A percentile compares a stretch with the other conserved stretches of the same genome.
phyloP scores from a whole-genome alignment of 2,113 vertebrate species.

The Mandrillus leucophaeus region DNA sequence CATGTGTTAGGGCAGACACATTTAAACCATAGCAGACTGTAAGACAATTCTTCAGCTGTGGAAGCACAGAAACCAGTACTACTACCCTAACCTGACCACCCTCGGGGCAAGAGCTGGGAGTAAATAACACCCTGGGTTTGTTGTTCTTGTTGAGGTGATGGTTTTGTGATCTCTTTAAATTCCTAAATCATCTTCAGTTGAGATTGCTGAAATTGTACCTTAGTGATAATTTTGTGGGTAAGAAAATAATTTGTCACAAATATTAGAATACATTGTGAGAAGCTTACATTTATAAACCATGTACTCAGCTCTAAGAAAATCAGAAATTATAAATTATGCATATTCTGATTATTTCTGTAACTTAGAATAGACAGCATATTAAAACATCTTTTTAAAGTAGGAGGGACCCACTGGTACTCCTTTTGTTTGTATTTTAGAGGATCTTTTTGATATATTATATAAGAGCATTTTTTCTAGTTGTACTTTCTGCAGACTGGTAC shows the following conservation, averaged over 20 bases:
- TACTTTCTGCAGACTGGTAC: neutral
- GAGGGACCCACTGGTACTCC: neutral
- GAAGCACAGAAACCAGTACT: neutral
- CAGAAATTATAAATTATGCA: neutral
- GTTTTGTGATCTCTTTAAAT: neutral
- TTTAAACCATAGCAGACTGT: neutral
- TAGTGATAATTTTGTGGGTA: neutral
- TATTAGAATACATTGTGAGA: neutral
- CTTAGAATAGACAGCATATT: neutral
- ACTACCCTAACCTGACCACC: accelerated
- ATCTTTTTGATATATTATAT: neutral
- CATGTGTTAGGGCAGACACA: too few species aligned
- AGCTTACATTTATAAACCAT: neutral
- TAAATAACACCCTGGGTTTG: neutral
- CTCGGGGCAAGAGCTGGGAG: accelerated
- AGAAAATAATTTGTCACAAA: neutral
- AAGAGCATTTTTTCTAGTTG: neutral
- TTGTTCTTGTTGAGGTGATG: accelerated
- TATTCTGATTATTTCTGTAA: neutral
- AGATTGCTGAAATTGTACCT: neutral
- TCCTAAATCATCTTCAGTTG: neutral
- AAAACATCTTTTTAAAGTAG: neutral
- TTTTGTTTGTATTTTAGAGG: neutral
- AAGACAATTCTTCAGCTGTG: neutral
- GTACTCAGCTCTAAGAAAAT: neutral